phyloP scores from a whole-genome alignment of 2,888 invertebrate species.

The Amphimallon solstitiale region DNA sequence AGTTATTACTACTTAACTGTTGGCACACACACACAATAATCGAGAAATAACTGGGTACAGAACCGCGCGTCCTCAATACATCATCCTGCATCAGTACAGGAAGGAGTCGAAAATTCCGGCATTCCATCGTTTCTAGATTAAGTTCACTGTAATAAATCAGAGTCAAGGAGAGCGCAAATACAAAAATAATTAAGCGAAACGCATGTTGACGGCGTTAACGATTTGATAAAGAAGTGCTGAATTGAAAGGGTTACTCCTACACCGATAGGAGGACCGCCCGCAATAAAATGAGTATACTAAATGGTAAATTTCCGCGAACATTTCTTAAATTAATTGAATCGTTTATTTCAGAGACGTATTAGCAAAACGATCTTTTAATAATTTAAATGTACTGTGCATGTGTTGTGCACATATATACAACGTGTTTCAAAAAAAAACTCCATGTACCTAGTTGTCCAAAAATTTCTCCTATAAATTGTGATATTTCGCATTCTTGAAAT shows the following conservation, averaged over 20 bases:
- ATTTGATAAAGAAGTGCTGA: slow-evolving; percentile 62
- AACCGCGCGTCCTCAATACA: slow-evolving; percentile 25
- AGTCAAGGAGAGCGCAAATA: slow-evolving; percentile 52
- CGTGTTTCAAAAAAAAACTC: too few relatives aligned
- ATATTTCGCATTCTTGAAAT: too few relatives aligned
- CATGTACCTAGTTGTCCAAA: too few relatives aligned
- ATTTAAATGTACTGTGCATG: too few relatives aligned
- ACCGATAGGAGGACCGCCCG: slow-evolving; percentile 9
- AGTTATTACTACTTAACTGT: slow-evolving; percentile 22
- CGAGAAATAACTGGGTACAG: slow-evolving; percentile 26
- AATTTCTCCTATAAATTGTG: too few relatives aligned
- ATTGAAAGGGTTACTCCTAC: slow-evolving; percentile 54
- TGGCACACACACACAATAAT: slow-evolving; percentile 15
- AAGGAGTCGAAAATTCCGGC: slow-evolving; percentile 29
- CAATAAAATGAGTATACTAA: not conserved
- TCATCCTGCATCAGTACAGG: slow-evolving; percentile 21
- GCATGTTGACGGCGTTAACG: slow-evolving; percentile 60
- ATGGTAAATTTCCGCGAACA: too few relatives aligned
- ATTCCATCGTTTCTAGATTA: slow-evolving; percentile 47
- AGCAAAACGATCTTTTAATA: too few relatives aligned
- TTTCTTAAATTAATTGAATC: too few relatives aligned
- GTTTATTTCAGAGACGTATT: too few relatives aligned
- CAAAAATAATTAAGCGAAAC: slow-evolving; percentile 60
- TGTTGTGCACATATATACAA: too few relatives aligned
- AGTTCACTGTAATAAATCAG: slow-evolving; percentile 54